phyloP scores from a whole-genome alignment of 2,888 invertebrate species.

The Pediacus dermestoides region DNA sequence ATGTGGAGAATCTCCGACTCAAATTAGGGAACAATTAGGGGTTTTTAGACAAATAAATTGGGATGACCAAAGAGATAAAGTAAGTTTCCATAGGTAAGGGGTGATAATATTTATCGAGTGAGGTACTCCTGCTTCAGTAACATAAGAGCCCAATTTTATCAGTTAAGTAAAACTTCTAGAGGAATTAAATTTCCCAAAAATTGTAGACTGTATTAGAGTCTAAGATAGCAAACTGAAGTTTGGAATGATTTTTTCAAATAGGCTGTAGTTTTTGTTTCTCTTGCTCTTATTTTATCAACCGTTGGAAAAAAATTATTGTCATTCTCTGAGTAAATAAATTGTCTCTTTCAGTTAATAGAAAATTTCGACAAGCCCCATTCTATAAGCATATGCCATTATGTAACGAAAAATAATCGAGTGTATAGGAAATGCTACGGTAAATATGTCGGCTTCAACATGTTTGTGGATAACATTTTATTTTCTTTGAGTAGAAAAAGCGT shows the following conservation, averaged over 20 bases:
- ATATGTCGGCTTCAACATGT: conserved; percentile 94
- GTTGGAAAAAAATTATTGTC: background rate
- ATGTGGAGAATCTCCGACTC: conserved; percentile 61
- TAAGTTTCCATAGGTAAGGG: conserved; percentile 19
- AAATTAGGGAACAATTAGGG: conserved; percentile 70
- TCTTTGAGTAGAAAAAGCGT: conserved; percentile 76
- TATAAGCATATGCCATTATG: conserved; percentile 87
- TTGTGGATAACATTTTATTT: conserved; percentile 82
- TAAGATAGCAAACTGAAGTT: no score
- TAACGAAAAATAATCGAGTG: conserved; percentile 76
- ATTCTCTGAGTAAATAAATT: conserved; percentile 1
- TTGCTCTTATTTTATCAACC: no score
- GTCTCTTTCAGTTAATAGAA: conserved; percentile 49
- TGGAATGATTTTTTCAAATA: background rate
- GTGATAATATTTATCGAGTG: conserved; percentile 1
- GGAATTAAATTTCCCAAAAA: no score
- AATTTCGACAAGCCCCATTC: conserved; percentile 75
- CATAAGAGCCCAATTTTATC: no score
- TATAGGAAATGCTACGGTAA: conserved; percentile 89
- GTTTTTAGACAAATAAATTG: conserved; percentile 69
- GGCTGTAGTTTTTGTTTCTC: no score
- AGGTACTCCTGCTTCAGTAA: no score
- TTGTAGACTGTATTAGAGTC: no score
- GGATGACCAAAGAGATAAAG: conserved; percentile 54
- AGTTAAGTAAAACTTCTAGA: no score